Percentiles rank a stretch among this genome's conserved stretches.
Conservation (phyloP, 1,140 invertebrate species). For the Wasmannia auropunctata region DNA sequence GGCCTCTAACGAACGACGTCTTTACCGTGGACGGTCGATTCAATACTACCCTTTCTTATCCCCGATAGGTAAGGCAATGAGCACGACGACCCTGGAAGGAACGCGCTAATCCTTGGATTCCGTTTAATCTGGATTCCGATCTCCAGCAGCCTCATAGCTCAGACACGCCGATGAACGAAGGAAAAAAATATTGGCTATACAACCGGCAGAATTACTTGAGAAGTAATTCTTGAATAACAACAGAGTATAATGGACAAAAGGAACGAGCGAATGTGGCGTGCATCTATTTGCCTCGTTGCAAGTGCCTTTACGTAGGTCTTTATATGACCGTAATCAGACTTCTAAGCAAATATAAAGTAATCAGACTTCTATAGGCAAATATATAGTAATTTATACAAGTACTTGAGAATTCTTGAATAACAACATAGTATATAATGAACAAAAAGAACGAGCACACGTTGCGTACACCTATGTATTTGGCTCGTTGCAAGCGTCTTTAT, state of each 20-base stretch:
- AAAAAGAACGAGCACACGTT: background rate
- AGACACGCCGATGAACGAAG: constrained; percentile 18
- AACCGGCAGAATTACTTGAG: background rate
- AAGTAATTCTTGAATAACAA: constrained; percentile 13
- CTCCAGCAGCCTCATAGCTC: background rate
- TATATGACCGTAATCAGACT: background rate
- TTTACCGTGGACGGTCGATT: constrained; percentile 23
- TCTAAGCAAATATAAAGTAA: too few relatives aligned
- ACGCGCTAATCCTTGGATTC: constrained; percentile 51
- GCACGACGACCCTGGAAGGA: constrained; percentile 6
- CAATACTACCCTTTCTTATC: background rate
- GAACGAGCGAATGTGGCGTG: background rate
- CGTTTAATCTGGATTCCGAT: constrained; percentile 56
- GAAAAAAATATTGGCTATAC: constrained; percentile 40
- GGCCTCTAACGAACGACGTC: background rate
- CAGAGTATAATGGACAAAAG: background rate
- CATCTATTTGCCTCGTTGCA: background rate
- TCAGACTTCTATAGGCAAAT: too few relatives aligned
- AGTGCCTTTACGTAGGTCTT: background rate
- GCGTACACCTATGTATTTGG: background rate
- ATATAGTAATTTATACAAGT: too few relatives aligned
- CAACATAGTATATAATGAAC: background rate
- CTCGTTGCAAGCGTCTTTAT: background rate
- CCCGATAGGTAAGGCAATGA: constrained; percentile 26
- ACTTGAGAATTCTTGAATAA: constrained; percentile 15